Base-by-base conservation (phyloP, 1,140 invertebrate genomes). In the Pogonus chalceus region DNA sequence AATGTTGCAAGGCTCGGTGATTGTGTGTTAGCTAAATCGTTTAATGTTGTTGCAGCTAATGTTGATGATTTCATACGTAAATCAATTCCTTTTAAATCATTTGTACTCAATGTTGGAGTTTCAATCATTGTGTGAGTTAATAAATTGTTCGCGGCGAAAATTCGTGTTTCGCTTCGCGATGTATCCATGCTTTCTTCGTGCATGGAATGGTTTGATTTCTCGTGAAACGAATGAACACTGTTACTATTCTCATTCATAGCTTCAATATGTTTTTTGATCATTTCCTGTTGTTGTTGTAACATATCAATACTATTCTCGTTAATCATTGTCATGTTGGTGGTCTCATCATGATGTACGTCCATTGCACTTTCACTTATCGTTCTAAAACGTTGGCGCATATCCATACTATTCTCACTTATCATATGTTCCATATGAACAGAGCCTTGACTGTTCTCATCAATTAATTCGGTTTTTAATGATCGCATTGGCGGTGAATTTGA, bases 371-470 rank as follows among this genome's bases (percentile, higher is more conserved):
- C 57, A 53, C 54, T 59, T 65, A 48, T 69, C 66, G 46, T 65
- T 58, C 58, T 66, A 60, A 51, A 61, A 35, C 68, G 54, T 54
- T 63, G 68, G 1, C 65, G 57, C n/a, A 43, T 43, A 18, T 43
- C 57, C 62, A 23, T 60, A 58, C 23, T 23, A 24, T 57, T 31
- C 52, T 24, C 56, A 59, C 7, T 59, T 21, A 35, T 67, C 62
- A 48, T 64, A 57, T 9, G 62, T 48, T 72, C 71, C 4, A 72
- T 56, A 22, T 10, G 3, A 9, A 80, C 68, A 43, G 76, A 79
- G 53, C 73, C 76, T 50, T 84, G 80, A 57, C 80, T 84, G 54
- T 76, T 80, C 54, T 87, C 85, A 61, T 87, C 85, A 1, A 81
- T 64, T 1, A 80, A 70, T 68, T 88, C 85, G 35, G 82, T 83